Evolutionary conservation across 2,888 invertebrate species (phyloP).

Genomic region (Cybosia mesomella): DNA sequence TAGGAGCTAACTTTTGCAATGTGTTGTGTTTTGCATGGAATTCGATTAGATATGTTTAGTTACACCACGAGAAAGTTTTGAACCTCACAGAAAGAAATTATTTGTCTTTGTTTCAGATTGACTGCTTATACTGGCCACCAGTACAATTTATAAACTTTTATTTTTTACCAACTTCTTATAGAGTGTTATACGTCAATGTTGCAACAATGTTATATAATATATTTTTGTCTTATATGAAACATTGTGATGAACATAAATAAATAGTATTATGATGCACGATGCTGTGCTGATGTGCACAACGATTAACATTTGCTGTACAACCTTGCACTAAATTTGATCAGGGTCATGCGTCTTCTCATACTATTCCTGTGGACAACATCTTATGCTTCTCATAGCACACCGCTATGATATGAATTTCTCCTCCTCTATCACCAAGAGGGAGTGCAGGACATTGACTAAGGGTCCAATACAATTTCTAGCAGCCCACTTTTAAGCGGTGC

Average conservation of each 20-base stretch:
- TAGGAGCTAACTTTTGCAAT: too few relatives aligned
- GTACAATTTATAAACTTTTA: conserved; percentile 96
- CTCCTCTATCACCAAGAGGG: too few relatives aligned
- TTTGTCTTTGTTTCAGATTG: conserved; percentile 88
- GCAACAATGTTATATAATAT: conserved; percentile 95
- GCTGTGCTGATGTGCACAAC: background rate
- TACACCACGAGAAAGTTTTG: too few relatives aligned
- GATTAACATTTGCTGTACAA: background rate
- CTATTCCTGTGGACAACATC: background rate
- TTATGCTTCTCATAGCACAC: background rate
- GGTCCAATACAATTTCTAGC: too few relatives aligned
- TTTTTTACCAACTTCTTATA: conserved; percentile 92
- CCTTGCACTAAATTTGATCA: too few relatives aligned
- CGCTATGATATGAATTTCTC: too few relatives aligned
- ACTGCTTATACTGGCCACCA: conserved; percentile 97
- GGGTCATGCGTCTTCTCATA: background rate
- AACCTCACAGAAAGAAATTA: too few relatives aligned
- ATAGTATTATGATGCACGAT: background rate
- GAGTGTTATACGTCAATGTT: conserved; percentile 95
- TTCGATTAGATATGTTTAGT: too few relatives aligned
- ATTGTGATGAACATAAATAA: conserved; percentile 79
- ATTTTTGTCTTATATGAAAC: conserved; percentile 96
- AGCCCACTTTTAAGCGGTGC: too few relatives aligned
- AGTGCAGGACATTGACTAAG: too few relatives aligned
- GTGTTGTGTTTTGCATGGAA: too few relatives aligned